Percentiles rank a stretch among this genome's conserved stretches.
phyloP scores from a whole-genome alignment of 2,888 invertebrate genomes.

The Merodon equestris region DNA sequence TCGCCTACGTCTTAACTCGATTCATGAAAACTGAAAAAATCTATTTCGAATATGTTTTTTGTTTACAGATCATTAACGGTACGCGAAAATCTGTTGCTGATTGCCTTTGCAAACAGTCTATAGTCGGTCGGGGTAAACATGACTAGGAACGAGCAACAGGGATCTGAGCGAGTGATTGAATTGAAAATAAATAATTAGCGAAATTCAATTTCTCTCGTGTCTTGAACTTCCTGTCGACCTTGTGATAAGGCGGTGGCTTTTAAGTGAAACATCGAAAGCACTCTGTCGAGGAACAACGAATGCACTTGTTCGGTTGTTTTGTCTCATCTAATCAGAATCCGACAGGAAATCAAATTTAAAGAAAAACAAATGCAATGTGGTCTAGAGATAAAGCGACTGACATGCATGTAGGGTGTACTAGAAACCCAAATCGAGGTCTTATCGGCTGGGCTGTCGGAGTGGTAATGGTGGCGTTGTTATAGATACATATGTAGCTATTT shows the following conservation, averaged over 20 bases:
- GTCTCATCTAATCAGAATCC: constrained; percentile 21
- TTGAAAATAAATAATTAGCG: constrained; percentile 14
- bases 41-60: neutral
- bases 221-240: constrained; percentile 10
- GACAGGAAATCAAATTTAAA: constrained; percentile 27
- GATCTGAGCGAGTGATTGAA: constrained; percentile 9
- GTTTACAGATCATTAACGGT: constrained; percentile 33
- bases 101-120: constrained; percentile 19
- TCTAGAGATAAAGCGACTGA: constrained; percentile 11
- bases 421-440: no score
- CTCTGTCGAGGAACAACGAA: neutral
- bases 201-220: neutral
- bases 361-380: constrained; percentile 7
- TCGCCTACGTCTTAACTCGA: neutral
- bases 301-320: neutral
- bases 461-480: no score
- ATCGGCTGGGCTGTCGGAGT: no score
- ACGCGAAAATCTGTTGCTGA: constrained; percentile 28
- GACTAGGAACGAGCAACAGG: neutral
- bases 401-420: neutral
- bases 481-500: no score
- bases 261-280: constrained; percentile 8
- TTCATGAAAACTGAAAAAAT: neutral
- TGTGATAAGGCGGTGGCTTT: constrained; percentile 26
- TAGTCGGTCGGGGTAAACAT: neutral